Base-by-base conservation (phyloP, 1,140 invertebrate genomes). In the Pachypeltis micranthus region DNA sequence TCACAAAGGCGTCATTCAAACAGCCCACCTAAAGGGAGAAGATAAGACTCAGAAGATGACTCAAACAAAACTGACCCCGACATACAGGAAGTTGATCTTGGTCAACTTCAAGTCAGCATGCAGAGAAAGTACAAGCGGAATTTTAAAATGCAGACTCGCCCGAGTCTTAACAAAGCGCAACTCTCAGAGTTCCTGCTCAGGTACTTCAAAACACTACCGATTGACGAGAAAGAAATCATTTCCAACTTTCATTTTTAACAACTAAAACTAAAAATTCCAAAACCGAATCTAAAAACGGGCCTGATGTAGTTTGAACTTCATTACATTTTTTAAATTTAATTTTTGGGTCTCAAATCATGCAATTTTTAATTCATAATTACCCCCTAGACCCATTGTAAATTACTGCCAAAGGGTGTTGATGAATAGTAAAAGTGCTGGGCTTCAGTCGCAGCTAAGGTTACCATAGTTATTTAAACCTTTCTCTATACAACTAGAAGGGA, bases 211-310 rank as follows among this genome's bases (percentile, higher is more conserved):
- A 86, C 90, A 58, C 91, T 96, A 71, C 90, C 88, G 39, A 90
- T 97, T 1, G 84, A 86, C 69, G 93, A 97, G 74, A 97, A 96
- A 72, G 93, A 97, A 75, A 88, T 91, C 24, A 77, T 96, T 16
- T 93, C 93, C n/a, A 93, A 88, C 71, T 98, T 97, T 73, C 92
- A 97, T 68, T 96, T 72, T 95, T 90, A n/a, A n/a, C n/a, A n/a
- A n/a, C n/a, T n/a, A n/a, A n/a, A n/a, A n/a, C n/a, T n/a, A n/a
- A n/a, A n/a, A n/a, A n/a, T n/a, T n/a, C n/a, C n/a, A n/a, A n/a
- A n/a, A n/a, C n/a, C n/a, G n/a, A n/a, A n/a, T n/a, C n/a, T n/a
- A n/a, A n/a, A n/a, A n/a, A n/a, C n/a, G n/a, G n/a, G n/a, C n/a
- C n/a, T n/a, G n/a, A n/a, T n/a, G n/a, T n/a, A n/a, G n/a, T n/a